These are phyloP conservation scores for Isichthys henryi DNA, from an alignment of 2,113 vertebrate species.

Conservation along the genomic window DNA sequence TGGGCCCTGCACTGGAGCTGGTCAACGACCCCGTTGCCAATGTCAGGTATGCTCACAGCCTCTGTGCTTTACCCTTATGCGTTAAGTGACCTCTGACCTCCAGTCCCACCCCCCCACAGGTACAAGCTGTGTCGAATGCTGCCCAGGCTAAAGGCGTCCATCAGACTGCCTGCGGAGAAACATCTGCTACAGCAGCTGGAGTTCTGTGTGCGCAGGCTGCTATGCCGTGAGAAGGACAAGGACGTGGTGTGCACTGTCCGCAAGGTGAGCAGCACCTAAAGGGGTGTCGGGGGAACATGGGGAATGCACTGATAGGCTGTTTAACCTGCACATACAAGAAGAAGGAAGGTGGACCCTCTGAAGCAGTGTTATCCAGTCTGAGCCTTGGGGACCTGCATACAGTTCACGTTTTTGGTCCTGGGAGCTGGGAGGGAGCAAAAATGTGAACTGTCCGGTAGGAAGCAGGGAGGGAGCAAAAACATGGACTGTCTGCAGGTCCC, in stretches of 20 bases:
- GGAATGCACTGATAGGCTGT: not conserved
- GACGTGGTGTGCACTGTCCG: constrained; percentile 82
- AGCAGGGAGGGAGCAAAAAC: not conserved
- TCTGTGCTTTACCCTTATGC: not conserved
- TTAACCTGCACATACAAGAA: not conserved
- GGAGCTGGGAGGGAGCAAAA: not conserved
- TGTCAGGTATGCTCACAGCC: constrained; percentile 72
- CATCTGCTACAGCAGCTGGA: constrained; percentile 86
- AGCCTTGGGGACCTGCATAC: not conserved
- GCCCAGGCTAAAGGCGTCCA: constrained; percentile 78
- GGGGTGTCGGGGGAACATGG: not conserved
- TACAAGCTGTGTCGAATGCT: constrained; percentile 79
- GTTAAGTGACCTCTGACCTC: not conserved
- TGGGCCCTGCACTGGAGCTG: constrained; percentile 79
- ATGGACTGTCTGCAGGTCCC: not conserved
- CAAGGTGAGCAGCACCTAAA: constrained; percentile 61
- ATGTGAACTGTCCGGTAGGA: not conserved
- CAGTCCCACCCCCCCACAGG: constrained; percentile 32
- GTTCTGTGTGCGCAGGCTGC: constrained; percentile 79
- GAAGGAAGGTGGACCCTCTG: not conserved
- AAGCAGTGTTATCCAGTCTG: not conserved
- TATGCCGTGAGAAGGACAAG: constrained; percentile 90
- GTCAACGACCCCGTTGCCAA: constrained; percentile 89
- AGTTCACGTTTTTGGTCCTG: not conserved
- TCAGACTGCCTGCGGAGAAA: constrained; percentile 81